Base-by-base conservation (phyloP, 1,140 invertebrate species). In the Zaprionus capensis region DNA sequence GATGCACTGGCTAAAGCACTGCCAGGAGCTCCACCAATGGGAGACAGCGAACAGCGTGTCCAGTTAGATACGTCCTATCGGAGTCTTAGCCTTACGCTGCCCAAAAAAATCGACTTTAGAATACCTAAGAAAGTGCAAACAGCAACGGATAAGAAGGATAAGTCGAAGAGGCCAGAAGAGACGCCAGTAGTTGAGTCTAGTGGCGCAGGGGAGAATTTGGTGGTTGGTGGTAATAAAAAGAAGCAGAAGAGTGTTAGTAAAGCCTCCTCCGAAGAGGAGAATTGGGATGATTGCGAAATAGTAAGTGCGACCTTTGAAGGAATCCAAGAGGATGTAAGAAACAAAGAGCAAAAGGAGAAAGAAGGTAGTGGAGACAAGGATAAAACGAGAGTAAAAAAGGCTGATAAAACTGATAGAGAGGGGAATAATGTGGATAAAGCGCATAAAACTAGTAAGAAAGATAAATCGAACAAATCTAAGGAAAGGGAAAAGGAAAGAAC, bases 51-150 rank as follows among this genome's bases (percentile, higher is more conserved):
- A 7, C 34, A 74, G 7, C 36, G 55, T 22, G 56, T 59, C 1
- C 74, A 81, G 6, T 56, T 87, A 12, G 85, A 88, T 12, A 88
- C 81, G 6, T 84, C 79, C 5, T 90, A 84, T 70, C 61, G 84
- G 4, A 76, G 46, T 64, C 36, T 58, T 14, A 14, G 31, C 9
- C 24, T 26, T 0, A 26, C 34, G 41, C 9, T 53, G 1, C 34
- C 57, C 5, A 38, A 81, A 26, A 87, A 83, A 46, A 66, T 81
- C 5, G 65, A 65, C 11, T 88, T 84, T 14, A 80, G 80, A 1
- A 88, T 88, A 58, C 84, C 84, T 0, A 87, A 87, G 5, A 87
- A 81, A 20, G 6, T 12, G 5, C 44, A 11, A 26, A 49, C 17
- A 12, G 4, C 9, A 41, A 6, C 46, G 9, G 46, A 24, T 24